Percentiles rank a stretch among this genome's conserved stretches.
Conservation (phyloP, 2,797 vertebrate genomes). For the Lateolabrax maculatus region DNA sequence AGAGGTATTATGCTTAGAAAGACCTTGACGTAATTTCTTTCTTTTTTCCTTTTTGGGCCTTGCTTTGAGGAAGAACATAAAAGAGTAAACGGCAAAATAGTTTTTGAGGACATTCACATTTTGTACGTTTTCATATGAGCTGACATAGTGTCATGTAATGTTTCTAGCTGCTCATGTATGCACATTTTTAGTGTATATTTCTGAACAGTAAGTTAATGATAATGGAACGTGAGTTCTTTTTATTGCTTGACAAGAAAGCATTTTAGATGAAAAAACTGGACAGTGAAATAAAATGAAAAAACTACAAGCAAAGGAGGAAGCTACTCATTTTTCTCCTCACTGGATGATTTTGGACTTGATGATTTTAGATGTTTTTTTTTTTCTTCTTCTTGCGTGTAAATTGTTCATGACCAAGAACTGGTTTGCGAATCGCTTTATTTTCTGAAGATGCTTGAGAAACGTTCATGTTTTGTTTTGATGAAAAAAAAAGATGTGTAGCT, state of each 20-base stretch:
- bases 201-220: conserved; percentile 94
- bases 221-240: conserved; percentile 92
- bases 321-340: conserved; percentile 82
- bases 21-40: conserved; percentile 85
- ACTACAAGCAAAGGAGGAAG: conserved; percentile 81
- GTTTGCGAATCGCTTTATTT: conserved; percentile 94
- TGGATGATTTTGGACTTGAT: conserved; percentile 69
- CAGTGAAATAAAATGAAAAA: conserved; percentile 71
- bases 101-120: conserved; percentile 99
- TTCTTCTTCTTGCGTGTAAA: conserved; percentile 88
- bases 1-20: conserved; percentile 90
- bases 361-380: conserved; percentile 67
- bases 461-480: conserved; percentile 88
- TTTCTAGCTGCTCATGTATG: conserved; percentile 97
- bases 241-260: conserved; percentile 91
- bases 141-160: conserved; percentile 97
- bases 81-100: conserved; percentile 91
- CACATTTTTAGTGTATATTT: conserved; percentile 99
- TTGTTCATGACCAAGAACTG: conserved; percentile 93
- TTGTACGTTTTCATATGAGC: conserved; percentile 99
- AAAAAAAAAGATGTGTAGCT: conserved; percentile 84
- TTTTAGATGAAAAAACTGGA: conserved; percentile 92
- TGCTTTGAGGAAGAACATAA: conserved; percentile 89
- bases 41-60: conserved; percentile 88
- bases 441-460: conserved; percentile 94